Percentiles rank a stretch among this genome's conserved stretches.
Conservation (phyloP, 92 coral and sea anemone genomes). For the Phenganax stokvisi region DNA sequence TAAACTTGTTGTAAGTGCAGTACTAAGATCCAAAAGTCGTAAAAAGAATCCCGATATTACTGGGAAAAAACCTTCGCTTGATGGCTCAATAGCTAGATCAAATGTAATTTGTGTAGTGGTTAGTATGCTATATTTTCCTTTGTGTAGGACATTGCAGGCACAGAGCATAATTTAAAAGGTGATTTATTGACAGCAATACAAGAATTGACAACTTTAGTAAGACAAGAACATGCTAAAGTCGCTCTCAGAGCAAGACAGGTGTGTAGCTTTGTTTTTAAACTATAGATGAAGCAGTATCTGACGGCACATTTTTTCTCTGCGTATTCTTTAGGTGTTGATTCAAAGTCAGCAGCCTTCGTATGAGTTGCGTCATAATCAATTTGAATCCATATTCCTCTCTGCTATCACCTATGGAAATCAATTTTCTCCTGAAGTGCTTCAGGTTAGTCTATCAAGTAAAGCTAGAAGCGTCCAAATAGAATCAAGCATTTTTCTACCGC, state of each 20-base stretch:
- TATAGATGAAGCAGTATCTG: neutral
- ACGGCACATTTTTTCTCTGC: neutral
- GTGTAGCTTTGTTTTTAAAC: neutral
- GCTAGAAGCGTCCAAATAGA: neutral
- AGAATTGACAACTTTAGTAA: slow-evolving; percentile 76
- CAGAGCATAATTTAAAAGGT: slow-evolving; percentile 79
- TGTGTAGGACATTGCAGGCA: slow-evolving; percentile 80
- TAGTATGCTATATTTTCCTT: neutral
- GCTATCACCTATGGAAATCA: slow-evolving; percentile 91
- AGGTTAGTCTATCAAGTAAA: slow-evolving; percentile 48
- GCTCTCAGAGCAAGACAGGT: slow-evolving; percentile 97
- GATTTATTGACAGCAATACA: slow-evolving; percentile 73
- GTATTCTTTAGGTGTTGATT: slow-evolving; percentile 59
- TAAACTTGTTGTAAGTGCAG: slow-evolving; percentile 68
- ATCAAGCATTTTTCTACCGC: neutral
- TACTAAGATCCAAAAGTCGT: neutral
- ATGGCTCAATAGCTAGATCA: neutral
- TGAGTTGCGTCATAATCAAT: slow-evolving; percentile 90
- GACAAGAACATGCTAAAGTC: slow-evolving; percentile 88
- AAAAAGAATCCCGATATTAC: too few relatives aligned
- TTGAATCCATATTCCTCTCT: slow-evolving; percentile 91
- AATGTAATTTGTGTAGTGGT: neutral
- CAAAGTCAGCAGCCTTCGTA: slow-evolving; percentile 96
- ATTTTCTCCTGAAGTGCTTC: slow-evolving; percentile 78
- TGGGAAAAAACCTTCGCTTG: neutral